These are phyloP conservation scores for Shinisaurus crocodilurus DNA, from an alignment of 2,113 vertebrate species.

Conservation along the genomic window DNA sequence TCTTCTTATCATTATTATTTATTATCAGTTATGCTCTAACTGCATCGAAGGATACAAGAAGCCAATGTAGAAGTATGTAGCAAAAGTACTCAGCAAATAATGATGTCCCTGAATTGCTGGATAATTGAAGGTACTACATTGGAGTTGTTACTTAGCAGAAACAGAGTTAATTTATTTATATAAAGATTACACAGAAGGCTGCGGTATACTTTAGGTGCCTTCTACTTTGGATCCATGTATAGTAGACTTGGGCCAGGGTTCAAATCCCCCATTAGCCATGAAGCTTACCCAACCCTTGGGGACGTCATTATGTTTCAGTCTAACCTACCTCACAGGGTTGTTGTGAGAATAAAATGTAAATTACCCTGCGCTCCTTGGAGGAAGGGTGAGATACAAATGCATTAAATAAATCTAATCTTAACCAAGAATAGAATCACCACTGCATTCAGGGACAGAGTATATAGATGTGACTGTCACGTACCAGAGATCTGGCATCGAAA, in stretches of 20 bases:
- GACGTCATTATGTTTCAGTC: background rate
- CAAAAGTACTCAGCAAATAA: background rate
- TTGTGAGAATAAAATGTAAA: background rate
- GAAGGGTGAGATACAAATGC: background rate
- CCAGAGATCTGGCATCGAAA: background rate
- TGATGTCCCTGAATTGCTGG: background rate
- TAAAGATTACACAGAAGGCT: background rate
- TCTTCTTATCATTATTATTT: constrained; percentile 2
- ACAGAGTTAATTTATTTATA: background rate
- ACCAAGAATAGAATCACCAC: background rate
- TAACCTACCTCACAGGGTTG: background rate
- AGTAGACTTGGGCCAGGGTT: background rate
- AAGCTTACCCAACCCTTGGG: background rate
- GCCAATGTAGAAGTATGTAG: background rate
- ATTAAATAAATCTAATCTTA: background rate
- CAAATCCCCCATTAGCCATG: background rate
- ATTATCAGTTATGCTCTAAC: background rate
- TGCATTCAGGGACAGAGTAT: background rate
- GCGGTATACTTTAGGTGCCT: background rate
- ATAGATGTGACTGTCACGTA: background rate
- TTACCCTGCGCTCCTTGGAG: background rate
- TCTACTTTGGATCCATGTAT: background rate
- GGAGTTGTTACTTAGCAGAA: background rate
- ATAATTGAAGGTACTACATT: background rate
- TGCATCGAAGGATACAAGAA: background rate